Conservation (phyloP, 2,113 vertebrate genomes). For the Pionites leucogaster region DNA sequence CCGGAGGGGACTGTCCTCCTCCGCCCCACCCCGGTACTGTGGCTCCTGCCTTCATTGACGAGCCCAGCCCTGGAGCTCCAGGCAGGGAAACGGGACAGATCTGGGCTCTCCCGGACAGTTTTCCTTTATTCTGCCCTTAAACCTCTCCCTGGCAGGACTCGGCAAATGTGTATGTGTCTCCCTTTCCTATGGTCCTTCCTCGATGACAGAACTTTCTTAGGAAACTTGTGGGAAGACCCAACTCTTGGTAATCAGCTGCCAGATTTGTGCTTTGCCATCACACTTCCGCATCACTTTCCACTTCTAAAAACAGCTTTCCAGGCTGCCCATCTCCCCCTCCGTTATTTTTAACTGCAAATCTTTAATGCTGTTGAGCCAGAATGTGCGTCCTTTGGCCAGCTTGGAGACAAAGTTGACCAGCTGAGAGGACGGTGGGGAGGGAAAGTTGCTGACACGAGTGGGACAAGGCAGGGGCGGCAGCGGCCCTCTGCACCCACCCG, state of each 20-base stretch:
- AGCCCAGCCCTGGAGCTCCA: background rate
- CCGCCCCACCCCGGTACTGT: background rate
- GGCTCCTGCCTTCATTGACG: background rate
- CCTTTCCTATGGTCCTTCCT: background rate
- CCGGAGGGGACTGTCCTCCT: background rate
- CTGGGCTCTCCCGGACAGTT: background rate
- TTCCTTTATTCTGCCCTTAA: background rate
- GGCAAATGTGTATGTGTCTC: background rate
- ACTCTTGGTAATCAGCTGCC: background rate
- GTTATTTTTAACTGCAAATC: background rate
- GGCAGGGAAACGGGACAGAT: background rate
- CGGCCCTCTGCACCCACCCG: background rate
- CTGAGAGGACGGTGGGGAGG: background rate
- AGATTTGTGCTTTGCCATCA: background rate
- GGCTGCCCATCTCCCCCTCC: background rate
- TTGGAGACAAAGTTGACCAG: background rate
- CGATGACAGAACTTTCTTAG: background rate
- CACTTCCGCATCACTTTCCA: background rate
- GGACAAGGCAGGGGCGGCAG: background rate
- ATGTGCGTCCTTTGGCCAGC: background rate
- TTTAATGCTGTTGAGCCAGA: background rate
- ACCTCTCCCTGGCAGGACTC: background rate
- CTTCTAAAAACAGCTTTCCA: background rate
- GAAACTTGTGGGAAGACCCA: background rate
- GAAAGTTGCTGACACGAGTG: background rate